Evolutionary conservation across 2,797 vertebrate species (phyloP), one percentile per base, ranked within the genome.

Genomic region (Natrix natrix): DNA sequence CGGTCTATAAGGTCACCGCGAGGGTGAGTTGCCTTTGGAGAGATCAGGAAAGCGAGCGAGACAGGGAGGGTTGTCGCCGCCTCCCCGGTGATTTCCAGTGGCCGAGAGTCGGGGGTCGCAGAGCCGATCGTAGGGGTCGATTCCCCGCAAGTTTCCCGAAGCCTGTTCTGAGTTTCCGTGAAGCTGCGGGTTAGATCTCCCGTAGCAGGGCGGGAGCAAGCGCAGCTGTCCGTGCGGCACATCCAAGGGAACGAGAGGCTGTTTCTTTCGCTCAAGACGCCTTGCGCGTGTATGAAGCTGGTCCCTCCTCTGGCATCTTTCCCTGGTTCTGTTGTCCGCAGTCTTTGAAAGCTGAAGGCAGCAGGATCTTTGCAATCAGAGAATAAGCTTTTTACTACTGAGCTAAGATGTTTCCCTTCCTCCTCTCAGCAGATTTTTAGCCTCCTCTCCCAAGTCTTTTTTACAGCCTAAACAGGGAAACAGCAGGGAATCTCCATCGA

Each of bases 1-100:
- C 99, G n/a, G 98, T 99, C 78, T 99, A 99, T 97, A 99, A 99
- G 98, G 99, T 99, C 96, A 99, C 99, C 66, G 99, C 99, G 66
- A 98, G 98, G 98, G 99, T 99, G 97, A 99, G 99, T 83, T 98
- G 61, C 78, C 13, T 28, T 55, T 60, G 3, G 54, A 10, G 37
- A 12, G 32, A 20, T 11, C 24, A 32, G 52, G 28, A 56, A 43
- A 60, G 26, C 6, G 24, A 22, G 87, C 7, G 54, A 60, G 5
- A 5, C 4, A 16, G 57, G 17, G 48, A 52, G 83, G 22, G 48
- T 24, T 52, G 1, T 54, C 83, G 86, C 13, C 83, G 86, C 13
- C 52, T 56, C 48, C 14, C 86, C 26, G 16, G 11, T 59, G 14
- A 22, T 55, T 26, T 48, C 22, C 74, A 11, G 16, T 37, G 69